Evolutionary conservation across 1,140 invertebrate genomes (phyloP).

Genomic region (Aphelenchoides avenae): DNA sequence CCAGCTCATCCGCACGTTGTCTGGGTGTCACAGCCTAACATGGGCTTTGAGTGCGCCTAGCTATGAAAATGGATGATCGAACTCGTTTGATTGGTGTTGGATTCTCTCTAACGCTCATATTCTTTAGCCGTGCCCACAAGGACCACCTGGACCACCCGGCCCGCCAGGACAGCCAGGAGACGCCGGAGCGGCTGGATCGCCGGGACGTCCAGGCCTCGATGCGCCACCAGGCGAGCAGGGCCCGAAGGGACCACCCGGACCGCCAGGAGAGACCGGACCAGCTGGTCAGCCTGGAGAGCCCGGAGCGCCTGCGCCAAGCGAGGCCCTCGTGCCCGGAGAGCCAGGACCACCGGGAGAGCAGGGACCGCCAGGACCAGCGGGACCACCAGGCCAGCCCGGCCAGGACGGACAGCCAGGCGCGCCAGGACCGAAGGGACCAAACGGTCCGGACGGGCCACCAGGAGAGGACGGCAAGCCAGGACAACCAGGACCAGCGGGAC

Average conservation of each 20-base stretch:
- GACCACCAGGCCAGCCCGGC: too few relatives aligned
- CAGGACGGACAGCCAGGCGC: constrained; percentile 6
- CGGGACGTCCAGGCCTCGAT: constrained; percentile 18
- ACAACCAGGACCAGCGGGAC: constrained; percentile 19
- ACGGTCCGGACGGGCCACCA: constrained; percentile 42
- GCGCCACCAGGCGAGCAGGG: constrained; percentile 30
- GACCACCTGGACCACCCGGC: constrained; percentile 25
- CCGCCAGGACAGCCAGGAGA: constrained; percentile 26
- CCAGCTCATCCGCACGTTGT: too few relatives aligned
- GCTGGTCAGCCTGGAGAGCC: constrained; percentile 17
- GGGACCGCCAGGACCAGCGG: constrained; percentile 20
- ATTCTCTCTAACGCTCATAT: too few relatives aligned
- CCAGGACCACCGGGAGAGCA: constrained; percentile 15
- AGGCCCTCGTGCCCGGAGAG: constrained; percentile 20
- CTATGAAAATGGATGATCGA: too few relatives aligned
- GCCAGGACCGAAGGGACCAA: constrained; percentile 25
- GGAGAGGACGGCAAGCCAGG: constrained; percentile 33
- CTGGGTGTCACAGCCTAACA: too few relatives aligned
- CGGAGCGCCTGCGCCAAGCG: constrained; percentile 8
- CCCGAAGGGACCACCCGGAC: constrained; percentile 20
- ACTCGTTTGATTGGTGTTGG: too few relatives aligned
- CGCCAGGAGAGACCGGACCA: constrained; percentile 11
- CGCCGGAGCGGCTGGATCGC: constrained; percentile 28
- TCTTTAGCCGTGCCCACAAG: constrained; percentile 25
- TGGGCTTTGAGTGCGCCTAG: too few relatives aligned